These are phyloP conservation scores for Toxotes chatareus DNA, from an alignment of 2,113 vertebrate genomes.

Conservation along the genomic window DNA sequence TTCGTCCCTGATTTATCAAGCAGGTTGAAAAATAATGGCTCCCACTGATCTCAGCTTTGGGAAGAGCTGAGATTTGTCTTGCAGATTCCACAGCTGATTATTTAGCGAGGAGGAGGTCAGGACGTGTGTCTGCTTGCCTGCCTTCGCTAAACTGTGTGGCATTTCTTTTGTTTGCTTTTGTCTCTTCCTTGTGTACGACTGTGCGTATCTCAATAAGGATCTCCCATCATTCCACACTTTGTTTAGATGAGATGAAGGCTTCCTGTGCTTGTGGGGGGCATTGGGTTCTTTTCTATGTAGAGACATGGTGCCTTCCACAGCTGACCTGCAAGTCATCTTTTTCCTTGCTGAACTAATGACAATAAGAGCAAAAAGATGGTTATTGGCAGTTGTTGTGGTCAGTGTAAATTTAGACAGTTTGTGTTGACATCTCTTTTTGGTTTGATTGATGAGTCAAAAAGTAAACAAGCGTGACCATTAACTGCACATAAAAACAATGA, in stretches of 20 bases:
- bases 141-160: constrained; percentile 54
- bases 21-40: constrained; percentile 50
- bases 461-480: no score
- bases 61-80: constrained; percentile 61
- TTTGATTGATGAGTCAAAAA: no score
- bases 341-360: neutral
- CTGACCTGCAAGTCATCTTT: neutral
- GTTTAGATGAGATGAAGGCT: constrained; percentile 71
- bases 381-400: neutral
- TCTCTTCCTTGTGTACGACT: constrained; percentile 54
- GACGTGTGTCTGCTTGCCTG: constrained; percentile 63
- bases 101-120: constrained; percentile 57
- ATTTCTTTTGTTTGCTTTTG: constrained; percentile 64
- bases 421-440: no score
- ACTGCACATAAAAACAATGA: no score
- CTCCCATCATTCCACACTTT: constrained; percentile 66
- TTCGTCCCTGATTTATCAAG: constrained; percentile 20
- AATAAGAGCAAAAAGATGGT: no score
- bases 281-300: constrained; percentile 8
- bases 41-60: constrained; percentile 22
- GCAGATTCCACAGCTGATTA: constrained; percentile 65
- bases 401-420: neutral
- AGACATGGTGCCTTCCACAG: neutral
- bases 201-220: constrained; percentile 51
- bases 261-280: constrained; percentile 47